Conservation (phyloP, 2,888 invertebrate genomes). For the Drosophila gaucha region DNA sequence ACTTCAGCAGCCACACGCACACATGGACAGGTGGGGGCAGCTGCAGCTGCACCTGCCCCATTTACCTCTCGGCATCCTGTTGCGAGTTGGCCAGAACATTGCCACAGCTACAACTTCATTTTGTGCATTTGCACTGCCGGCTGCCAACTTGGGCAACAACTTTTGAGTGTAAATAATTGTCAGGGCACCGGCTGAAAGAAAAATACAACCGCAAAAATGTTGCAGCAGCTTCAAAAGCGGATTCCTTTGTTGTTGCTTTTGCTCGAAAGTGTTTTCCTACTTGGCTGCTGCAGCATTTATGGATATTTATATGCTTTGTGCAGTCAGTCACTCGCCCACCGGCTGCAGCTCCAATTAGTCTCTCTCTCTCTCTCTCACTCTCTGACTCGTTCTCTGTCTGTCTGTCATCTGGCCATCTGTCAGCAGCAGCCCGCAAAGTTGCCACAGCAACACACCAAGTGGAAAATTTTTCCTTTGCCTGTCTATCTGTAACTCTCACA, state of each 20-base stretch:
- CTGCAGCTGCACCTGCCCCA: conserved; percentile 38
- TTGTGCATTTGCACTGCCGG: conserved; percentile 38
- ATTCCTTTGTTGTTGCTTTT: conserved; percentile 29
- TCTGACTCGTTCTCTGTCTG: not conserved
- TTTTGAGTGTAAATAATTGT: conserved; percentile 79
- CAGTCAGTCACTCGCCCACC: conserved; percentile 3
- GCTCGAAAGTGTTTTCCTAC: conserved; percentile 46
- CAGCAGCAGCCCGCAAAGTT: conserved; percentile 43
- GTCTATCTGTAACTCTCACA: not conserved
- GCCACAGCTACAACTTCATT: conserved; percentile 64
- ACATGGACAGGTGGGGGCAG: conserved; percentile 12
- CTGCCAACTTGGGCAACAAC: conserved; percentile 57
- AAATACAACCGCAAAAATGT: conserved; percentile 69
- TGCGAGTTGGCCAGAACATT: conserved; percentile 24
- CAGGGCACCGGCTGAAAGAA: conserved; percentile 41
- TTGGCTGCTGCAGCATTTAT: conserved; percentile 59
- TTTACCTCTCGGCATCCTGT: conserved; percentile 32
- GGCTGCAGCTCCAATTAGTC: conserved; percentile 48
- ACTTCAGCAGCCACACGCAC: conserved; percentile 4
- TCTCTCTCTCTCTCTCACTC: not conserved
- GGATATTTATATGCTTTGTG: conserved; percentile 68
- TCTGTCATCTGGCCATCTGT: conserved; percentile 41
- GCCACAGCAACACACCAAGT: conserved; percentile 8
- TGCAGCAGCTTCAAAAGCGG: conserved; percentile 35
- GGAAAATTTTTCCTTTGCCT: conserved; percentile 4